Conservation (phyloP, 2,113 vertebrate species). For the Tragelaphus buxtoni region DNA sequence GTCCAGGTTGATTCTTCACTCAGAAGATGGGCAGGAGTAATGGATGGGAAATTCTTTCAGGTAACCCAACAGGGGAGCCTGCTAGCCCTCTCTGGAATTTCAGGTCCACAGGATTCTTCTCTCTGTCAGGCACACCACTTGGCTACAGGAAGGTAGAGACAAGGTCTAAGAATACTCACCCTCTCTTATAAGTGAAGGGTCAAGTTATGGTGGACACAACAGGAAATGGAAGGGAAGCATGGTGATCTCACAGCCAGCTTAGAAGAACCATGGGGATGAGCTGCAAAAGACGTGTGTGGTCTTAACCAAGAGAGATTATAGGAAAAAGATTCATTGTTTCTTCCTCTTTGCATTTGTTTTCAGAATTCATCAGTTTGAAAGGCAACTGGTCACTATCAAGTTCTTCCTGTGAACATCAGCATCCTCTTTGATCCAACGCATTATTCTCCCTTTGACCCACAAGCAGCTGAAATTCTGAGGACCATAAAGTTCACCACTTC, state of each 20-base stretch:
- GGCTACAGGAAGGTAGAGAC: background rate
- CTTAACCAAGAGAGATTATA: background rate
- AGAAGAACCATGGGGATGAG: background rate
- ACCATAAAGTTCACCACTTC: background rate
- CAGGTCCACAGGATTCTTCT: background rate
- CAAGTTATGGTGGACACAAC: background rate
- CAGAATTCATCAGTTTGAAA: background rate
- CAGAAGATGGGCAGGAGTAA: background rate
- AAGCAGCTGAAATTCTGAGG: background rate
- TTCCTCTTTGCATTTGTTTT: background rate
- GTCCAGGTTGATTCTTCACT: background rate
- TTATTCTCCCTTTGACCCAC: background rate
- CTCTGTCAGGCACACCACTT: background rate
- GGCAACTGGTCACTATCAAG: background rate
- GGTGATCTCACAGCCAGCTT: background rate
- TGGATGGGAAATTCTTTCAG: background rate
- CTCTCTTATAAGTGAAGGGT: background rate
- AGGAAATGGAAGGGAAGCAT: background rate
- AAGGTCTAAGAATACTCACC: too few species aligned
- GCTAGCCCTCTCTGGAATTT: background rate
- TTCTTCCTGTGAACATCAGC: fast-evolving
- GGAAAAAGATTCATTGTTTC: background rate
- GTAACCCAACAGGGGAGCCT: background rate
- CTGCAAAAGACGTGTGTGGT: background rate
- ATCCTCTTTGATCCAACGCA: fast-evolving